A percentile compares a stretch with the other conserved stretches of the same genome.
Evolutionary conservation across 2,888 invertebrate species (phyloP).

Genomic region (Acleris literana): DNA sequence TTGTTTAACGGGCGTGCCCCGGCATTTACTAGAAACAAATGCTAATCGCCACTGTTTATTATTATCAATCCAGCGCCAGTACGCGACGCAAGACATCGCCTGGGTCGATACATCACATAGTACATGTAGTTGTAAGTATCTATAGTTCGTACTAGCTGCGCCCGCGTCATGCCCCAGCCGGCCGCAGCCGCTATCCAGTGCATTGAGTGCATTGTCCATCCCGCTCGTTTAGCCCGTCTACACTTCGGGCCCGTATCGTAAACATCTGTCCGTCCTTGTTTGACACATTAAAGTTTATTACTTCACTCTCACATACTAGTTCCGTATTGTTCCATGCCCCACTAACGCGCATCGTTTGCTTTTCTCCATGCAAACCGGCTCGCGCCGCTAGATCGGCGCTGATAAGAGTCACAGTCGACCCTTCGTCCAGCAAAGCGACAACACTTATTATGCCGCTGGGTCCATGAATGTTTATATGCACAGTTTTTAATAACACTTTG

Average conservation of each 20-base stretch:
- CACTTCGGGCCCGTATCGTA: constrained; percentile 38
- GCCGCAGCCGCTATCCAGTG: not conserved
- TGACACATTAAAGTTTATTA: constrained; percentile 37
- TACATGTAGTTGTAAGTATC: constrained; percentile 27
- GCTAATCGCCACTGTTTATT: constrained; percentile 1
- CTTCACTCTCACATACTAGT: constrained; percentile 31
- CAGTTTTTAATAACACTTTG: constrained; percentile 39
- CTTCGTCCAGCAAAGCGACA: constrained; percentile 44
- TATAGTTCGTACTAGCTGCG: not conserved
- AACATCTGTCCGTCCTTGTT: constrained; percentile 32
- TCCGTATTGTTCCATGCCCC: constrained; percentile 41
- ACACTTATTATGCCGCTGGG: constrained; percentile 39
- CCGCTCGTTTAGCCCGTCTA: constrained; percentile 37
- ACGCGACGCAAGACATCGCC: not conserved
- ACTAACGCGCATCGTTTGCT: constrained; percentile 39
- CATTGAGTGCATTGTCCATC: not conserved
- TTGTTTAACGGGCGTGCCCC: constrained; percentile 17
- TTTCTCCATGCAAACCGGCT: constrained; percentile 39
- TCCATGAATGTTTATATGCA: constrained; percentile 39
- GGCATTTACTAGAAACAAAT: constrained; percentile 10
- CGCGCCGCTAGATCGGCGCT: constrained; percentile 36
- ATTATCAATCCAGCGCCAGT: not conserved
- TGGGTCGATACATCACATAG: constrained; percentile 29
- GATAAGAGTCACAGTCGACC: constrained; percentile 43
- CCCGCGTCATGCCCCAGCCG: not conserved